Conservation (phyloP, 1,140 invertebrate species). For the Lasioglossum albipes region DNA sequence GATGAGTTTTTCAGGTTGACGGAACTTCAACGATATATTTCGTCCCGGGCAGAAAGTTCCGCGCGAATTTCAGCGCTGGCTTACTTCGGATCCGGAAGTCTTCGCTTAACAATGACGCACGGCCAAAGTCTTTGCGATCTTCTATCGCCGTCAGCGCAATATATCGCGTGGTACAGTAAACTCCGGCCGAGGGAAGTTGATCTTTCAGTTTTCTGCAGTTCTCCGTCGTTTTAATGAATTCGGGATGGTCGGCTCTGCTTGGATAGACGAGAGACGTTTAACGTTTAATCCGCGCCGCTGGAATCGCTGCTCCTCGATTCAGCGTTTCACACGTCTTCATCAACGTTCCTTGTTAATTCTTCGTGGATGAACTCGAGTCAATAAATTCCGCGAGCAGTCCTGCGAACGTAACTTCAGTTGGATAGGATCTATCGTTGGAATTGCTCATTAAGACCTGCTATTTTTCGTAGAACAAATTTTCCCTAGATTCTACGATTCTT, state of each 20-base stretch:
- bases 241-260: background rate
- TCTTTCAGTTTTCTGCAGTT: conserved; percentile 4
- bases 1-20: conserved; percentile 45
- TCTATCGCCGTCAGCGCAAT: background rate
- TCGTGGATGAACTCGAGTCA: no score
- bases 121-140: conserved; percentile 32
- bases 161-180: conserved; percentile 5
- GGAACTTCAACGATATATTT: conserved; percentile 61
- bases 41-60: conserved; percentile 38
- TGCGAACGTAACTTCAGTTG: no score
- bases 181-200: background rate
- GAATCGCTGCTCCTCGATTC: no score
- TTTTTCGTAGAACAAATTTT: no score
- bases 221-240: conserved; percentile 2
- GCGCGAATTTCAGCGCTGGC: conserved; percentile 46
- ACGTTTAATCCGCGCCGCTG: background rate
- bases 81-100: conserved; percentile 46
- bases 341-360: no score
- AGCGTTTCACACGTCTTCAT: no score
- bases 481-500: no score
- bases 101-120: conserved; percentile 58
- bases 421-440: no score
- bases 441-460: no score
- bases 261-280: background rate
- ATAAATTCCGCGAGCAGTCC: no score